phyloP scores from a whole-genome alignment of 2,113 vertebrate species.

The Nothocercus julius region DNA sequence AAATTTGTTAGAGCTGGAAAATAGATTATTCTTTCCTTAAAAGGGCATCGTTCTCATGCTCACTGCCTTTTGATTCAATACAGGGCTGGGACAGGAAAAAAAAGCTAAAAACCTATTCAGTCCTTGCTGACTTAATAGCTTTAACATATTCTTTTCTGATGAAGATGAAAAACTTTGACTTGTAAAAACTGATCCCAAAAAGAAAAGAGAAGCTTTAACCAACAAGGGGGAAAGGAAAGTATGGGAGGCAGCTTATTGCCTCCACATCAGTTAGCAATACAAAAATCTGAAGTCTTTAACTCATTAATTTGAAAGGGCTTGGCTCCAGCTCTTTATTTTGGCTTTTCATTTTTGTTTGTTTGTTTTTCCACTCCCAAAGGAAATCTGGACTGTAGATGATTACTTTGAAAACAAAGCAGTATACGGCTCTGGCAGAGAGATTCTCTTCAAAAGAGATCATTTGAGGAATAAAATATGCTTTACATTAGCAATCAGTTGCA shows the following conservation, averaged over 20 bases:
- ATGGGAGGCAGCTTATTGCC: background rate
- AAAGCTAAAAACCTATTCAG: background rate
- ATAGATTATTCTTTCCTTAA: conserved; percentile 75
- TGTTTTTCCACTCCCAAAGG: conserved; percentile 40
- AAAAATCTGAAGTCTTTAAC: conserved; percentile 43
- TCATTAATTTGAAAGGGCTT: conserved; percentile 55
- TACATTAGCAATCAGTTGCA: conserved; percentile 45
- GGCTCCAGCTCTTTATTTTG: conserved; percentile 31
- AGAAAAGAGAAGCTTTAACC: background rate
- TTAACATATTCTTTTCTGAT: conserved; percentile 51
- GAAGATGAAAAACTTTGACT: conserved; percentile 46
- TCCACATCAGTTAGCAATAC: conserved; percentile 26
- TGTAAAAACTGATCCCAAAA: conserved; percentile 25
- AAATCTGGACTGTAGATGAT: conserved; percentile 59
- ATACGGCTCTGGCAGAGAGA: conserved; percentile 39
- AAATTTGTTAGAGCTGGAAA: conserved; percentile 79
- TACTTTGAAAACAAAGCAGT: conserved; percentile 59
- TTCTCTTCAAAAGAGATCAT: conserved; percentile 50
- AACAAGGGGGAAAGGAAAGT: background rate
- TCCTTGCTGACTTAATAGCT: conserved; percentile 47
- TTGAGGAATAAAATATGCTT: conserved; percentile 40
- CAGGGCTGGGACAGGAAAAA: background rate
- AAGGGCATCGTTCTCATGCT: conserved; percentile 46
- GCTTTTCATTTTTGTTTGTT: conserved; percentile 64
- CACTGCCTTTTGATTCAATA: conserved; percentile 12